A percentile compares a stretch with the other conserved stretches of the same genome.
Evolutionary conservation across 2,113 vertebrate species (phyloP).

Genomic region (Varanus komodoensis): DNA sequence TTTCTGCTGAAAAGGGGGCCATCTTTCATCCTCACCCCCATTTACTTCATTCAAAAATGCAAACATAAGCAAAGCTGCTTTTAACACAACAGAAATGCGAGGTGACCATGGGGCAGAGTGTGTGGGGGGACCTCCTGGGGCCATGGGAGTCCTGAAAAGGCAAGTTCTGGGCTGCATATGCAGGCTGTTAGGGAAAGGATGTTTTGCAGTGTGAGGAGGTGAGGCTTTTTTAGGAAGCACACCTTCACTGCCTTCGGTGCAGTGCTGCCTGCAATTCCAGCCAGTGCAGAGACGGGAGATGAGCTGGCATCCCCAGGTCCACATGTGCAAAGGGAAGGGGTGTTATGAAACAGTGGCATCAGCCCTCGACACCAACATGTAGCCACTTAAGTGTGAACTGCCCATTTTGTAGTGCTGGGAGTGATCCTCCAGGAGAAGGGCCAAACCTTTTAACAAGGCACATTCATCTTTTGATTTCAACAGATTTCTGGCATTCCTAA

Average conservation of each 20-base stretch:
- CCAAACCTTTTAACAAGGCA: background rate
- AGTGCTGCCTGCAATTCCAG: background rate
- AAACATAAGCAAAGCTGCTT: constrained; percentile 2
- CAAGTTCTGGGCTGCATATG: background rate
- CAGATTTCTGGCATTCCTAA: background rate
- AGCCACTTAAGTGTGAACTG: background rate
- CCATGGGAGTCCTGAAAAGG: background rate
- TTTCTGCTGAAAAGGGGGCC: constrained; percentile 54
- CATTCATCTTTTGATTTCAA: background rate
- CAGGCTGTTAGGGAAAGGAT: background rate
- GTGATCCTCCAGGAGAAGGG: background rate
- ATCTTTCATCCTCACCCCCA: constrained; percentile 11
- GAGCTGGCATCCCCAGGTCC: background rate
- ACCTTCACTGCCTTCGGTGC: background rate
- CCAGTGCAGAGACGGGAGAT: background rate
- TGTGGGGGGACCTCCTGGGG: background rate
- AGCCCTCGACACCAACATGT: background rate
- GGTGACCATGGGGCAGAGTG: background rate
- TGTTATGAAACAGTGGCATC: background rate
- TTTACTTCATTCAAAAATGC: constrained; percentile 51
- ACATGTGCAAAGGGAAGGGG: background rate
- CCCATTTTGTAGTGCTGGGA: background rate
- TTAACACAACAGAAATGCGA: constrained; percentile 36
- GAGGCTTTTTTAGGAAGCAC: background rate
- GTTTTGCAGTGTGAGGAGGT: background rate